Conservation (phyloP, 2,113 vertebrate species). For the Microcebus griseorufus region DNA sequence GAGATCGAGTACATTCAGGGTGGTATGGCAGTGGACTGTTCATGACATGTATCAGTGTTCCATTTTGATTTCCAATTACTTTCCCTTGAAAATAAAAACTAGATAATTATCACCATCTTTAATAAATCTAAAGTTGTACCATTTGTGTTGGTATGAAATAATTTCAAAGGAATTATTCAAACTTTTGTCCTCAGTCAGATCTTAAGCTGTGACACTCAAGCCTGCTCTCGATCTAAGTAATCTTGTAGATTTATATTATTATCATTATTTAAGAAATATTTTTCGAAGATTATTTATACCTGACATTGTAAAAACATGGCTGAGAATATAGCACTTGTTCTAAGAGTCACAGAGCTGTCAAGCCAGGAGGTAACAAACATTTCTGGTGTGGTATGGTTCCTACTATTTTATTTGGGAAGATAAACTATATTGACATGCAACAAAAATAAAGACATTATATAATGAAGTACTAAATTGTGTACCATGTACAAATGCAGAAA, state of each 20-base stretch:
- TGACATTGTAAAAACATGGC: neutral
- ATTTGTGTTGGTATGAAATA: neutral
- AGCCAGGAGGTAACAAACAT: neutral
- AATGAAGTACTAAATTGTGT: neutral
- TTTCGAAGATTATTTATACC: neutral
- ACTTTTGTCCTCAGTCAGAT: neutral
- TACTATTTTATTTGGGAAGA: neutral
- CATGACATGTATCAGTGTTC: neutral
- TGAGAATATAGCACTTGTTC: neutral
- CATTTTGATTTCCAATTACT: constrained; percentile 45
- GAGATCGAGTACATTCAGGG: too few relatives aligned
- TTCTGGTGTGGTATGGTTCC: neutral
- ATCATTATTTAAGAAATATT: neutral
- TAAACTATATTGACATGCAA: neutral
- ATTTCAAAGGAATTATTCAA: constrained; percentile 40
- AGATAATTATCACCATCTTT: neutral
- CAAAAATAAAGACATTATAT: neutral
- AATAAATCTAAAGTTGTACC: neutral
- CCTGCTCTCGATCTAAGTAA: neutral
- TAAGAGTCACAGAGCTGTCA: constrained; percentile 9
- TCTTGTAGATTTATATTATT: neutral
- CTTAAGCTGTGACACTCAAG: neutral
- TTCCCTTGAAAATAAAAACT: neutral
- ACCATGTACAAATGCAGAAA: neutral
- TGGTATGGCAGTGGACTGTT: neutral